phyloP scores from a whole-genome alignment of 2,113 vertebrate species.

The Brachypodius melanocephalos region DNA sequence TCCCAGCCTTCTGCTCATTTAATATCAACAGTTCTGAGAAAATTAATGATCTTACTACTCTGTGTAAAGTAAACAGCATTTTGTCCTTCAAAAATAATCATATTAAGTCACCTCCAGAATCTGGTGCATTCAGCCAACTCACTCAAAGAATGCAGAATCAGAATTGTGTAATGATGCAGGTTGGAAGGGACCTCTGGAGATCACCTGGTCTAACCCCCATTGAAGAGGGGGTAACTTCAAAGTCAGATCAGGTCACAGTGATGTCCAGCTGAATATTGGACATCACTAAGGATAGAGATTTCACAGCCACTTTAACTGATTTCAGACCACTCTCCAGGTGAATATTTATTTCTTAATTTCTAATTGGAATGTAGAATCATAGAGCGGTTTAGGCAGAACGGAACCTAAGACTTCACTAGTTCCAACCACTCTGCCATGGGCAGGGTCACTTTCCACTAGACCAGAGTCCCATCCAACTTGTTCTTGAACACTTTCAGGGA shows the following conservation, averaged over 20 bases:
- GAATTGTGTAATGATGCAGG: background rate
- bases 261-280: background rate
- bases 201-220: background rate
- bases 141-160: background rate
- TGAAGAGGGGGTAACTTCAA: background rate
- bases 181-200: background rate
- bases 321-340: background rate
- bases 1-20: background rate
- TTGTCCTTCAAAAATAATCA: background rate
- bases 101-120: background rate
- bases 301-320: background rate
- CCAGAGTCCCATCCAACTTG: background rate
- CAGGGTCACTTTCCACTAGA: background rate
- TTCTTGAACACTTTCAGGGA: background rate
- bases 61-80: background rate
- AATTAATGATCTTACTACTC: background rate
- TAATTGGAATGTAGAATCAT: background rate
- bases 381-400: background rate
- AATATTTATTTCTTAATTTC: background rate
- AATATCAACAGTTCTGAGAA: background rate
- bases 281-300: background rate
- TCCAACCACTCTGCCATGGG: background rate
- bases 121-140: accelerated
- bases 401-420: background rate
- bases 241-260: background rate